Base-by-base conservation (phyloP, 1,140 invertebrate species). In the Olivierus martensii region DNA sequence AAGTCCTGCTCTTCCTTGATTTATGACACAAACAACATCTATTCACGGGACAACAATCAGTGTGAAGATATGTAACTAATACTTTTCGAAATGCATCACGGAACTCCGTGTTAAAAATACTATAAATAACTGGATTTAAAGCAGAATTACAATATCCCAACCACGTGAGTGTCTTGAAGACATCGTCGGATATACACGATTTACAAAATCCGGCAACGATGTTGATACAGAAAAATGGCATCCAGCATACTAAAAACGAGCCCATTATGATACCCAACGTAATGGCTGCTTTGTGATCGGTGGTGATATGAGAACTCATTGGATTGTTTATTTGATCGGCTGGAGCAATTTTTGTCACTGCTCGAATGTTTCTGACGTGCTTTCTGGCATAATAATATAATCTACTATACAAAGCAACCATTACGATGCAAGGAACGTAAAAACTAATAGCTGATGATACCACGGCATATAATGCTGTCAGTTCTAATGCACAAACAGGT, bases 101-200 rank as follows among this genome's bases (percentile, higher is more conserved):
- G 67, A 93, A 95, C 68, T 91, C 87, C 67, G 87, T 86, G 62
- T 87, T 90, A 69, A 93, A 92, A 44, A 90, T 76, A 9, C 87
- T 88, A 66, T 93, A 94, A 56, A 90, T 87, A 61, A 85, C 79
- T 0, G 92, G 92, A 68, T 95, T 96, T 56, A 94, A 82, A 43
- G 89, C 89, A n/a, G 87, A 92, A 69, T 97, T 97, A 66, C 88
- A 88, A 68, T 96, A 98, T 1, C 93, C 93, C 22, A 97, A 75
- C 93, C 92, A 97, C 17, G 89, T 75, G 63, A 90, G 81, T 34
- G 18, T 43, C 10, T 55, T 51, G 1, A 59, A 57, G 3, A 63
- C 58, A 68, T 94, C 94, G 2, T 94, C 76, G 1, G 93, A 78
- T 35, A 84, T 90, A 42, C 85, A 76, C 0, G 79, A 79, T 42